Conservation (phyloP, 2,797 vertebrate species). For the Chromobotia macracanthus region DNA sequence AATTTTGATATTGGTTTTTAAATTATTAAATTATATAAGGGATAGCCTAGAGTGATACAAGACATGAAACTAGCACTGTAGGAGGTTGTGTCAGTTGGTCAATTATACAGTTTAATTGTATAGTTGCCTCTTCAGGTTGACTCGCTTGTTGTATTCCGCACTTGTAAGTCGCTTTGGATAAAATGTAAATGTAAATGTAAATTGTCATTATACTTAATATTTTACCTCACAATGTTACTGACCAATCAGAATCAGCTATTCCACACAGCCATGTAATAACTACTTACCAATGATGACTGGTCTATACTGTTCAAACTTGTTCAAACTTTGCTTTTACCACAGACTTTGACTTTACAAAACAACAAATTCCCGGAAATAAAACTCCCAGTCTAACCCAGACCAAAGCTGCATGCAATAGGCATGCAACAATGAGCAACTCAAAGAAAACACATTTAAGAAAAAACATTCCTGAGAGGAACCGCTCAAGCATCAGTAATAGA, state of each 20-base stretch:
- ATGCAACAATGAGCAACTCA: constrained; percentile 36
- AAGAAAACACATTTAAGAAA: background rate
- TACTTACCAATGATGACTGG: background rate
- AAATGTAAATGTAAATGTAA: no score
- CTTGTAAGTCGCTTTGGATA: no score
- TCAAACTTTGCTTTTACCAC: constrained; percentile 1
- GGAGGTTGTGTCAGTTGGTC: background rate
- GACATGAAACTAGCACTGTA: background rate
- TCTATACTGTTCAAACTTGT: constrained; percentile 4
- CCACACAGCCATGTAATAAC: background rate
- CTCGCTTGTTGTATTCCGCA: no score
- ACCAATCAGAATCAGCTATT: background rate
- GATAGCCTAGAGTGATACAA: background rate
- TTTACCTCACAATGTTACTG: background rate
- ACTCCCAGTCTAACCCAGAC: background rate
- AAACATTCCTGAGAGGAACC: constrained; percentile 18
- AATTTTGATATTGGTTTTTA: background rate
- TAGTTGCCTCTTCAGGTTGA: no score
- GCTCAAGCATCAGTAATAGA: constrained; percentile 11
- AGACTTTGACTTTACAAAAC: constrained; percentile 1
- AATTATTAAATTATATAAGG: background rate
- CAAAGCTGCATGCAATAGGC: constrained; percentile 29
- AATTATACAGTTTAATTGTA: background rate
- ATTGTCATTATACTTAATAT: background rate
- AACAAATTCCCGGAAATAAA: background rate